phyloP scores from a whole-genome alignment of 2,113 vertebrate species.

The Sprattus sprattus region DNA sequence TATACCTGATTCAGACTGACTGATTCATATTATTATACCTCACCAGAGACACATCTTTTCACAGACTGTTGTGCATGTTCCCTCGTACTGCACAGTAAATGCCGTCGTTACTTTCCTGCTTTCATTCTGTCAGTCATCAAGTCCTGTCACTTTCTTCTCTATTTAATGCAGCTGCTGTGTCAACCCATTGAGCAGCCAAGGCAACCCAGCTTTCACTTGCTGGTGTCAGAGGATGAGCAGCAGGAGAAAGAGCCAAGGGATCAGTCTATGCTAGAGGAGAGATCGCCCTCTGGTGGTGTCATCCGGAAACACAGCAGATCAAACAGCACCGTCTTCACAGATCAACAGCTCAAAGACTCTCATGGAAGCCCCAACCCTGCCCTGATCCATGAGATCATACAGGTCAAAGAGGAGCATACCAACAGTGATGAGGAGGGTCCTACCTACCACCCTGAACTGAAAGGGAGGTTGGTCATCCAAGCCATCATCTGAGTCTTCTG shows the following conservation, averaged over 20 bases:
- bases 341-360: conserved; percentile 54
- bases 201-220: conserved; percentile 87
- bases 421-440: conserved; percentile 90
- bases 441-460: conserved; percentile 96
- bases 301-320: conserved; percentile 82
- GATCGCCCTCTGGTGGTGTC: conserved; percentile 74
- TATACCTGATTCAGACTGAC: too few relatives aligned
- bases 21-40: too few relatives aligned
- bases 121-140: background rate
- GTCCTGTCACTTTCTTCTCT: background rate
- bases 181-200: conserved; percentile 96
- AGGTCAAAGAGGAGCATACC: conserved; percentile 91
- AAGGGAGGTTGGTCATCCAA: conserved; percentile 94
- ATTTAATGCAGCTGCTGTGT: conserved; percentile 84
- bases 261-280: conserved; percentile 85
- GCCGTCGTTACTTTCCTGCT: background rate
- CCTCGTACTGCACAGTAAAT: background rate
- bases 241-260: conserved; percentile 83
- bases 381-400: conserved; percentile 76
- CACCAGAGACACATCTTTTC: too few relatives aligned
- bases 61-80: too few relatives aligned
- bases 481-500: conserved; percentile 85
- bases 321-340: conserved; percentile 71
- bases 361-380: conserved; percentile 73
- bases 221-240: conserved; percentile 92